Percentiles rank a stretch among this genome's conserved stretches.
Evolutionary conservation across 2,797 vertebrate species (phyloP).

Genomic region (Parotocinclus haroldoi): DNA sequence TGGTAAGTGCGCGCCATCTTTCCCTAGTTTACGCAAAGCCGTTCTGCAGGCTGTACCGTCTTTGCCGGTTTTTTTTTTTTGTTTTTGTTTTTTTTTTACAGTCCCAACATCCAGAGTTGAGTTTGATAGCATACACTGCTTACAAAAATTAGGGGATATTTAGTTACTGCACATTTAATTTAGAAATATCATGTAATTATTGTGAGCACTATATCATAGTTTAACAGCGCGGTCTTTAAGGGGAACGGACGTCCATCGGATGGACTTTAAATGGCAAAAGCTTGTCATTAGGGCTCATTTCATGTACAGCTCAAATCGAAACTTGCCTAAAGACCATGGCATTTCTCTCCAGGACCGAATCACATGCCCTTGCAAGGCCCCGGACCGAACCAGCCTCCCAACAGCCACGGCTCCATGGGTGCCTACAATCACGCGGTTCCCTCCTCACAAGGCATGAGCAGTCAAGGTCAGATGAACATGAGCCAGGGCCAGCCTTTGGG

Average conservation of each 20-base stretch:
- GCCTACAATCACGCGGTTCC: conserved; percentile 94
- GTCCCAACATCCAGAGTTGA: not conserved
- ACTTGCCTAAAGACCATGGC: no score
- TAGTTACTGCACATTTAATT: no score
- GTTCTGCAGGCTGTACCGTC: conserved; percentile 78
- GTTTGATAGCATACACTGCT: no score
- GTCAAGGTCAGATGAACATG: conserved; percentile 96
- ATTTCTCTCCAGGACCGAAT: conserved; percentile 82
- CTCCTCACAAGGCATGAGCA: conserved; percentile 89
- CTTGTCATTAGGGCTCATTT: no score
- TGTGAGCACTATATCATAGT: conserved; percentile 1
- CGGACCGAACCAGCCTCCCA: conserved; percentile 91
- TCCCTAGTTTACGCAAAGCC: conserved; percentile 49
- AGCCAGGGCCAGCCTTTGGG: conserved; percentile 94
- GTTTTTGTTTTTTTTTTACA: no score
- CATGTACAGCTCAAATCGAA: no score
- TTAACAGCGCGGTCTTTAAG: no score
- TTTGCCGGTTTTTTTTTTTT: no score
- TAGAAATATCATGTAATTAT: no score
- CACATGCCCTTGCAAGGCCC: conserved; percentile 98
- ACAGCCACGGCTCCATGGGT: conserved; percentile 91
- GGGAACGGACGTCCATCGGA: no score
- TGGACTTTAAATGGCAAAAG: no score
- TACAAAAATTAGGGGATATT: no score
- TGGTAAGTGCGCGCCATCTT: conserved; percentile 75